phyloP scores from a whole-genome alignment of 2,797 vertebrate genomes.

The Vespertilio murinus region DNA sequence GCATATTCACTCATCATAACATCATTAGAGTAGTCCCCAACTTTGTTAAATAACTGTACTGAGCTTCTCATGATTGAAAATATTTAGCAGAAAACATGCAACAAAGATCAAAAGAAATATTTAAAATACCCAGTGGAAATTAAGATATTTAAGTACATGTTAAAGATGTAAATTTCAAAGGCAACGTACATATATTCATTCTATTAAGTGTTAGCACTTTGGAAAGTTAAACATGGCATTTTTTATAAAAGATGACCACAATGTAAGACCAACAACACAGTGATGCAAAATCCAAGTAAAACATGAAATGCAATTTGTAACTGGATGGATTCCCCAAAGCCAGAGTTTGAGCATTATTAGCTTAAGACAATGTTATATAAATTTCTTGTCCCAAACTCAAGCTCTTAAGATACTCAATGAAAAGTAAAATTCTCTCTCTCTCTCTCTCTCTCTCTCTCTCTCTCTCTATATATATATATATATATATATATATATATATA shows the following conservation, averaged over 20 bases:
- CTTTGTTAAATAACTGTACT: constrained; percentile 51
- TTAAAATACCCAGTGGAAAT: neutral
- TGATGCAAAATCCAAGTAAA: neutral
- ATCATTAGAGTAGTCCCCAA: constrained; percentile 73
- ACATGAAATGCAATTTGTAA: neutral
- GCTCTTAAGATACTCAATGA: neutral
- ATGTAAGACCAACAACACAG: neutral
- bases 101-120: neutral
- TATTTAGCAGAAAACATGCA: constrained; percentile 16
- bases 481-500: neutral
- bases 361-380: neutral
- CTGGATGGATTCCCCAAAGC: neutral
- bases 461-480: no score
- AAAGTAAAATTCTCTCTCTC: neutral
- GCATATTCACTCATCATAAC: constrained; percentile 71
- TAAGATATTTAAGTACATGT: neutral
- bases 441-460: no score
- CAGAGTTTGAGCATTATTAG: neutral
- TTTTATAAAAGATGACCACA: neutral
- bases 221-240: neutral
- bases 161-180: constrained; percentile 18
- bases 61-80: neutral
- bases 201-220: neutral
- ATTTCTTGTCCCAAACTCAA: neutral
- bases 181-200: neutral